Conservation (phyloP, 2,113 vertebrate genomes). For the Pteronura brasiliensis region DNA sequence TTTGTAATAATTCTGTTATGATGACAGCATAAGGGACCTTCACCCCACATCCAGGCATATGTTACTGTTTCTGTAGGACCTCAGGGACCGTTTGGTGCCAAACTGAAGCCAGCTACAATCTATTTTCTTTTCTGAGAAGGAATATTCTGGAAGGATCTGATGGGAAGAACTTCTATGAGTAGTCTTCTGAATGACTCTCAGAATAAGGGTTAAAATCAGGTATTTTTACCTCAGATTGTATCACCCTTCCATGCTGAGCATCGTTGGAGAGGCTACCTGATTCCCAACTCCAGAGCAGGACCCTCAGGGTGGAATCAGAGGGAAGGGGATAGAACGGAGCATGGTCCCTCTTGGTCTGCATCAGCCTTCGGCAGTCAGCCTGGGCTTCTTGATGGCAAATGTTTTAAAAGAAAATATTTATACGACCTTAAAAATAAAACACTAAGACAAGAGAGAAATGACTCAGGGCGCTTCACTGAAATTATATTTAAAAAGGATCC, state of each 20-base stretch:
- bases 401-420: neutral
- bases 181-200: neutral
- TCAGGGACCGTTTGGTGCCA: neutral
- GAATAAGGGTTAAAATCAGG: neutral
- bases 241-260: neutral
- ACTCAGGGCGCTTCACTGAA: neutral
- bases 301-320: no score
- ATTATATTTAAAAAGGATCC: neutral
- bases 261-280: neutral
- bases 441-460: neutral
- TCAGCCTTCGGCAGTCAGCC: neutral
- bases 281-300: neutral
- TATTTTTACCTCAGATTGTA: neutral
- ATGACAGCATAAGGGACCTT: neutral
- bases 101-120: neutral
- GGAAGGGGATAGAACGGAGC: rapidly evolving
- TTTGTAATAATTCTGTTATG: neutral
- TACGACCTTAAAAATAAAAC: neutral
- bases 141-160: slow-evolving; percentile 17
- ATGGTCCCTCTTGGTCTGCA: rapidly evolving
- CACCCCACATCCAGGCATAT: rapidly evolving
- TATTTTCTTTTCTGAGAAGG: slow-evolving; percentile 17
- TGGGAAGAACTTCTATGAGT: neutral
- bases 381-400: neutral
- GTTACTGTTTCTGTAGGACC: neutral